Percentiles rank a stretch among this genome's conserved stretches.
These are phyloP conservation scores for Oxygymnocypris stewartii DNA, from an alignment of 2,113 vertebrate genomes.

Conservation along the genomic window DNA sequence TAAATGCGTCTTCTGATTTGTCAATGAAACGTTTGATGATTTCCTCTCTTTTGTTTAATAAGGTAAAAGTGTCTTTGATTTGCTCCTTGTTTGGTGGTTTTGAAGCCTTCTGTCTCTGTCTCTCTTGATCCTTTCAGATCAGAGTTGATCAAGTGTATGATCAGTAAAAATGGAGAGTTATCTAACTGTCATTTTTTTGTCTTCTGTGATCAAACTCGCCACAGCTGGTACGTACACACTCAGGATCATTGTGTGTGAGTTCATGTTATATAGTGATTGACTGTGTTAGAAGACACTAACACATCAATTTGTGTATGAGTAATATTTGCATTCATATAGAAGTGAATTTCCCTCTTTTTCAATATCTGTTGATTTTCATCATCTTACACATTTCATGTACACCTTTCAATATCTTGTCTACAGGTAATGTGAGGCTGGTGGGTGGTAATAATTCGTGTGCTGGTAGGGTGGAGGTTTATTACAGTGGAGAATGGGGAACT, in stretches of 20 bases:
- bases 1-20: neutral
- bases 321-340: neutral
- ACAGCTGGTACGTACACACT: slow-evolving; percentile 20
- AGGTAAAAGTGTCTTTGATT: neutral
- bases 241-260: neutral
- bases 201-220: slow-evolving; percentile 5
- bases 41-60: neutral
- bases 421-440: neutral
- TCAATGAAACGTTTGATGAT: neutral
- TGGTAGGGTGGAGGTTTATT: neutral
- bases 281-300: too few relatives aligned
- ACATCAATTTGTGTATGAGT: neutral
- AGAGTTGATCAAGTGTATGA: neutral
- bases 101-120: neutral
- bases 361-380: too few relatives aligned
- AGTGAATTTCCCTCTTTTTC: too few relatives aligned
- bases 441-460: neutral
- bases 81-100: neutral
- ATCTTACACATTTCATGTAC: too few relatives aligned
- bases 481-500: slow-evolving; percentile 7
- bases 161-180: neutral
- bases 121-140: neutral
- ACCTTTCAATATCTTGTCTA: neutral
- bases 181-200: slow-evolving; percentile 22
- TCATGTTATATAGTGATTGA: neutral